A percentile compares a stretch with the other conserved stretches of the same genome.
phyloP scores from a whole-genome alignment of 2,888 invertebrate species.

The Colostygia pectinataria region DNA sequence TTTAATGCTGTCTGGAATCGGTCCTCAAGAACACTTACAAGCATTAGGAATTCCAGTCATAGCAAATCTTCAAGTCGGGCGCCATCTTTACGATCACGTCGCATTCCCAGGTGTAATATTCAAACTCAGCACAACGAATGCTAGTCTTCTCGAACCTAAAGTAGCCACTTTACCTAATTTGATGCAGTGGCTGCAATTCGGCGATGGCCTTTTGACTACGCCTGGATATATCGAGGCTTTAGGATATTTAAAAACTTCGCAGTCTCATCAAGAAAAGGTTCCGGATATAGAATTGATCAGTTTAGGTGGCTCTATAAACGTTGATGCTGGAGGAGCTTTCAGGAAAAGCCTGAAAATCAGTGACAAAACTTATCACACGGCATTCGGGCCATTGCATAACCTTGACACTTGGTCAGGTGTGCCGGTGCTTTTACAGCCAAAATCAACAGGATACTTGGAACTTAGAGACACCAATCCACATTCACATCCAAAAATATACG shows the following conservation, averaged over 20 bases:
- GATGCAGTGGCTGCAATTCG: constrained; percentile 73
- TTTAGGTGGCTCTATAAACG: constrained; percentile 84
- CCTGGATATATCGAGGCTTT: constrained; percentile 87
- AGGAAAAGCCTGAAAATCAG: constrained; percentile 82
- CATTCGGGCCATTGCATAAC: constrained; percentile 80
- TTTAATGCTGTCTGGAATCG: constrained; percentile 93
- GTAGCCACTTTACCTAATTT: constrained; percentile 67
- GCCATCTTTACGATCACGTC: constrained; percentile 85
- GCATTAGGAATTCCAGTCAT: constrained; percentile 84
- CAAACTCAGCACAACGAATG: constrained; percentile 67
- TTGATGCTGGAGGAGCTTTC: constrained; percentile 81
- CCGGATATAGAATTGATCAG: constrained; percentile 87
- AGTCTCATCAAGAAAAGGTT: constrained; percentile 79
- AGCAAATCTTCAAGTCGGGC: constrained; percentile 86
- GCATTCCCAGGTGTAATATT: constrained; percentile 80
- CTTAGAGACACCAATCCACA: constrained; percentile 89
- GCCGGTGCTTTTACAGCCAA: constrained; percentile 88
- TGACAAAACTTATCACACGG: constrained; percentile 80
- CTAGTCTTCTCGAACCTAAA: constrained; percentile 67
- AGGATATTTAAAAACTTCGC: constrained; percentile 84
- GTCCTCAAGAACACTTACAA: constrained; percentile 81
- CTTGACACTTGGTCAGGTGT: constrained; percentile 85
- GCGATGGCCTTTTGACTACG: constrained; percentile 82
- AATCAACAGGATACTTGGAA: constrained; percentile 87
- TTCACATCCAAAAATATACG: constrained; percentile 89